Evolutionary conservation across 1,140 invertebrate genomes (phyloP).

Genomic region (Plutomurus gul): DNA sequence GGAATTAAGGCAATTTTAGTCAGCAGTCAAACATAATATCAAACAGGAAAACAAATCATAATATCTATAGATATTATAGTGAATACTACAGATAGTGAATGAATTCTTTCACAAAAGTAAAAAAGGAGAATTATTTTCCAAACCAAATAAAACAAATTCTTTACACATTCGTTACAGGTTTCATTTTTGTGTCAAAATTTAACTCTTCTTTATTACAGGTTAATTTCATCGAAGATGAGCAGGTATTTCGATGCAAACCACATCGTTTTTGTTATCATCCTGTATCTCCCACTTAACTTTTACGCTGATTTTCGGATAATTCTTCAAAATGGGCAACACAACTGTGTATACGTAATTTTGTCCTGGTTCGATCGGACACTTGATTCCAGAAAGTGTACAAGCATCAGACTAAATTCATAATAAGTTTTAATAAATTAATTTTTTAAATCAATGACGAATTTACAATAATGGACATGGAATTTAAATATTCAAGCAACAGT

Average conservation of each 20-base stretch:
- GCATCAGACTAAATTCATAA: slow-evolving; percentile 48
- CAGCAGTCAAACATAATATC: too few relatives aligned
- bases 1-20: too few relatives aligned
- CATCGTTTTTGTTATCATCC: slow-evolving; percentile 50
- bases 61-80: too few relatives aligned
- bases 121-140: too few relatives aligned
- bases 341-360: slow-evolving; percentile 54
- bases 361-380: slow-evolving; percentile 56
- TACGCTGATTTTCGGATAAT: slow-evolving; percentile 55
- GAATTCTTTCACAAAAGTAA: too few relatives aligned
- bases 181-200: neutral
- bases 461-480: too few relatives aligned
- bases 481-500: too few relatives aligned
- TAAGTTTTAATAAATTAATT: neutral
- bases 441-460: too few relatives aligned
- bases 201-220: neutral
- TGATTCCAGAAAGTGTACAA: slow-evolving; percentile 55
- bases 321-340: slow-evolving; percentile 34
- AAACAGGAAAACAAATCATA: too few relatives aligned
- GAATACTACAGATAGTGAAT: too few relatives aligned
- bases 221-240: slow-evolving; percentile 44
- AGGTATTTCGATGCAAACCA: slow-evolving; percentile 56
- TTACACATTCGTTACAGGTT: too few relatives aligned
- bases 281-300: slow-evolving; percentile 57
- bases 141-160: too few relatives aligned